Percentiles rank a stretch among this genome's conserved stretches.
Conservation (phyloP, 1,140 invertebrate genomes). For the Halesus radiatus region DNA sequence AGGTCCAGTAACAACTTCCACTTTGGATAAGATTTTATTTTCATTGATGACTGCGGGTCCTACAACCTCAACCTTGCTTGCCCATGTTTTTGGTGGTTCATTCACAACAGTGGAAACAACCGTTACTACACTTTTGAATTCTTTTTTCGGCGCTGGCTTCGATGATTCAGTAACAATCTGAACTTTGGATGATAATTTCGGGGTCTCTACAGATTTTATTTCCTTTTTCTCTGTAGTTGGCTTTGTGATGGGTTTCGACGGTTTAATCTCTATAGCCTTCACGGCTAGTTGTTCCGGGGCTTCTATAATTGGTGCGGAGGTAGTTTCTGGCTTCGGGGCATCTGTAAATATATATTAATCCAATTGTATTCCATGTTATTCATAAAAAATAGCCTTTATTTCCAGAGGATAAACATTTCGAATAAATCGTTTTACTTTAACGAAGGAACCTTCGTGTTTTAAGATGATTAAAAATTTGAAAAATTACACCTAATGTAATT, state of each 20-base stretch:
- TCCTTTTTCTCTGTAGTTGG: slow-evolving; percentile 67
- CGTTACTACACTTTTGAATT: slow-evolving; percentile 50
- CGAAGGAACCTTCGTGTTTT: no score
- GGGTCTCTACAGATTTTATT: slow-evolving; percentile 62
- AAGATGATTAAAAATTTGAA: no score
- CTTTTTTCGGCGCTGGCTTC: slow-evolving; percentile 56
- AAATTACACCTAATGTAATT: no score
- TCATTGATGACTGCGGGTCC: slow-evolving; percentile 58
- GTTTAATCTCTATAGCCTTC: slow-evolving; percentile 70
- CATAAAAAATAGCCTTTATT: no score
- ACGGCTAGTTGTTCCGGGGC: slow-evolving; percentile 67
- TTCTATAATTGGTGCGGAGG: slow-evolving; percentile 70
- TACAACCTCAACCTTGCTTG: slow-evolving; percentile 64
- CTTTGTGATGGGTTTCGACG: slow-evolving; percentile 72
- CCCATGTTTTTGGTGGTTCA: slow-evolving; percentile 56
- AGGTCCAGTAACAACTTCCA: slow-evolving; percentile 70
- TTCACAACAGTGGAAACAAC: slow-evolving; percentile 59
- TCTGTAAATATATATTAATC: slow-evolving; percentile 60
- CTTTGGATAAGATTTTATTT: slow-evolving; percentile 71
- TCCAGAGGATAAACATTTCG: no score
- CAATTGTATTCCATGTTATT: background rate
- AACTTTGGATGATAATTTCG: slow-evolving; percentile 63
- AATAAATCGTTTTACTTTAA: no score
- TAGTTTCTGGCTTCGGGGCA: slow-evolving; percentile 64
- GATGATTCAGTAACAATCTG: slow-evolving; percentile 52